Evolutionary conservation across 1,140 invertebrate species (phyloP).

Genomic region (Pseudomyrmex cubaensis): DNA sequence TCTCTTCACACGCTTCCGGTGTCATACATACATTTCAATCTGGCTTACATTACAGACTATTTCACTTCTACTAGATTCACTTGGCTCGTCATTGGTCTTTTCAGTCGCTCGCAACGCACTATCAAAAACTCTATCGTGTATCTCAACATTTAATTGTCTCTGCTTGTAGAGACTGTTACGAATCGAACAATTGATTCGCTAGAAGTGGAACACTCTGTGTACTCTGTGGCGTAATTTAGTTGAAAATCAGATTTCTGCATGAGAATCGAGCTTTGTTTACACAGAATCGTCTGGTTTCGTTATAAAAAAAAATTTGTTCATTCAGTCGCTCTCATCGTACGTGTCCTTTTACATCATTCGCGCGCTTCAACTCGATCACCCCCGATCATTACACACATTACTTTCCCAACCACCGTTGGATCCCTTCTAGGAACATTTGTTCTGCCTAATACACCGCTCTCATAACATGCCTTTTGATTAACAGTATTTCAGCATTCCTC

Average conservation of each 20-base stretch:
- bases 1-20: conserved; percentile 49
- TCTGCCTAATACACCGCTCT: conserved; percentile 80
- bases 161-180: not conserved
- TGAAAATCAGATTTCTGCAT: conserved; percentile 38
- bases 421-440: conserved; percentile 65
- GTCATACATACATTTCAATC: conserved; percentile 28
- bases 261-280: conserved; percentile 45
- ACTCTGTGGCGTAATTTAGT: conserved; percentile 23
- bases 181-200: conserved; percentile 28
- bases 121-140: not conserved
- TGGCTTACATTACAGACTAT: conserved; percentile 28
- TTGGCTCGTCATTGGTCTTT: no score
- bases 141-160: not conserved
- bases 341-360: conserved; percentile 35
- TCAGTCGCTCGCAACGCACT: not conserved
- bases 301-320: not conserved
- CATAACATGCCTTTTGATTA: conserved; percentile 72
- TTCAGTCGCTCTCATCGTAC: conserved; percentile 47
- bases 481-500: conserved; percentile 55
- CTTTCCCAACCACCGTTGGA: conserved; percentile 43
- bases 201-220: conserved; percentile 23
- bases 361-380: conserved; percentile 40
- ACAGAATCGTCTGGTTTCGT: conserved; percentile 16
- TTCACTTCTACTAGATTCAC: conserved; percentile 31
- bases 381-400: not conserved